Percentiles rank a stretch among this genome's conserved stretches.
Conservation (phyloP, 2,797 vertebrate species). For the Poeciliopsis infans region DNA sequence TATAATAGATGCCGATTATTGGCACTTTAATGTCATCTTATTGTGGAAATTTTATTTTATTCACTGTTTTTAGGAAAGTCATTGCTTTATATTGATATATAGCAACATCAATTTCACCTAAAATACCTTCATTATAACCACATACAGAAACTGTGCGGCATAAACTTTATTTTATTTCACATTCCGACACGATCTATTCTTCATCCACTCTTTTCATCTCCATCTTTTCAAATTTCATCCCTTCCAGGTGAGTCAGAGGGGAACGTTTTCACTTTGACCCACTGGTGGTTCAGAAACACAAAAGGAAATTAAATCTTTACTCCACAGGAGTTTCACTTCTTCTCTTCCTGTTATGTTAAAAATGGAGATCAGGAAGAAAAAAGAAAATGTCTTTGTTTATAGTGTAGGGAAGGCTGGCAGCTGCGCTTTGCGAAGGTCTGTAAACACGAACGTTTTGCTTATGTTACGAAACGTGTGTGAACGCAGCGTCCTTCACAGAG, state of each 20-base stretch:
- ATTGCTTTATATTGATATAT: no score
- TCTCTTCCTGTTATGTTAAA: conserved; percentile 9
- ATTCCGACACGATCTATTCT: conserved; percentile 11
- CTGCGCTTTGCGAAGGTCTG: conserved; percentile 14
- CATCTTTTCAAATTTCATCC: conserved; percentile 39
- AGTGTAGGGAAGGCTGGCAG: not conserved
- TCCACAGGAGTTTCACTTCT: not conserved
- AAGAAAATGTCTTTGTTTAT: conserved; percentile 4
- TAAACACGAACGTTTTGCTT: conserved; percentile 19
- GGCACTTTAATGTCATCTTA: no score
- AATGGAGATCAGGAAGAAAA: not conserved
- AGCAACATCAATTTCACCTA: not conserved
- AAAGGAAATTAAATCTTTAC: not conserved
- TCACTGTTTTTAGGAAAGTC: not conserved
- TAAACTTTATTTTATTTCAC: not conserved
- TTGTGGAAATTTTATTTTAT: no score
- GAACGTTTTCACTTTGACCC: conserved; percentile 62
- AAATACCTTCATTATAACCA: not conserved
- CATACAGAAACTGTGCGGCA: not conserved
- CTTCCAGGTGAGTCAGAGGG: conserved; percentile 59
- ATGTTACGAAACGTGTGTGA: conserved; percentile 25
- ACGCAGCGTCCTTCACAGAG: conserved; percentile 41
- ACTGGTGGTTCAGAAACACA: not conserved
- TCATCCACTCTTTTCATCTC: conserved; percentile 44
- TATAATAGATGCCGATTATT: no score